These are phyloP conservation scores for Calameuta pallipes DNA, from an alignment of 2,888 invertebrate genomes.

Conservation along the genomic window DNA sequence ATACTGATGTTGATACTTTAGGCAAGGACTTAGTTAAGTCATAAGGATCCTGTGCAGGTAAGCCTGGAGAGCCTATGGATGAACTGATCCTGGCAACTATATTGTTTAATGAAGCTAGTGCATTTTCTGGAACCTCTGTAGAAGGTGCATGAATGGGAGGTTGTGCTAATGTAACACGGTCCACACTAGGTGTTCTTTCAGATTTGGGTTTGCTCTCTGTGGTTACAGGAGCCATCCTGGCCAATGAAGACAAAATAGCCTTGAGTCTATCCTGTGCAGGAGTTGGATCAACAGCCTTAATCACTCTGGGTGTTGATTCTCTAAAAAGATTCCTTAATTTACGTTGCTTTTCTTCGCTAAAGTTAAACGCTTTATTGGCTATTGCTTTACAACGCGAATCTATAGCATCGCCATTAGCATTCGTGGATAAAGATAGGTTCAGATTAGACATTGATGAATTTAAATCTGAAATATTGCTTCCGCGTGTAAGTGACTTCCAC, in stretches of 20 bases:
- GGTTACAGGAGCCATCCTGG: conserved; percentile 33
- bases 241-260: conserved; percentile 55
- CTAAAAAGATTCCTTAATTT: conserved; percentile 50
- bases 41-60: background rate
- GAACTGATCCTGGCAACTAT: conserved; percentile 57
- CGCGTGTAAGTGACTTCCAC: conserved; percentile 45
- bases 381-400: conserved; percentile 56
- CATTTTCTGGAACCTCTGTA: background rate
- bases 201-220: conserved; percentile 33
- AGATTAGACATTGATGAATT: conserved; percentile 53
- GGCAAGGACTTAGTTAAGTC: background rate
- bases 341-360: conserved; percentile 50
- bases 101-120: conserved; percentile 58
- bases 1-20: background rate
- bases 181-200: conserved; percentile 18
- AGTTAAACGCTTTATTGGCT: conserved; percentile 47
- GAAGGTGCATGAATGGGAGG: background rate
- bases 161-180: background rate
- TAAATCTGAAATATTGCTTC: conserved; percentile 35
- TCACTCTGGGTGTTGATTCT: conserved; percentile 45
- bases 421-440: conserved; percentile 39
- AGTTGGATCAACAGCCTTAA: conserved; percentile 53
- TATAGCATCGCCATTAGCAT: conserved; percentile 44
- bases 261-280: conserved; percentile 56
- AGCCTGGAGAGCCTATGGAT: background rate